These are phyloP conservation scores for Lacanobia oleracea DNA, from an alignment of 2,888 invertebrate species.

Conservation along the genomic window DNA sequence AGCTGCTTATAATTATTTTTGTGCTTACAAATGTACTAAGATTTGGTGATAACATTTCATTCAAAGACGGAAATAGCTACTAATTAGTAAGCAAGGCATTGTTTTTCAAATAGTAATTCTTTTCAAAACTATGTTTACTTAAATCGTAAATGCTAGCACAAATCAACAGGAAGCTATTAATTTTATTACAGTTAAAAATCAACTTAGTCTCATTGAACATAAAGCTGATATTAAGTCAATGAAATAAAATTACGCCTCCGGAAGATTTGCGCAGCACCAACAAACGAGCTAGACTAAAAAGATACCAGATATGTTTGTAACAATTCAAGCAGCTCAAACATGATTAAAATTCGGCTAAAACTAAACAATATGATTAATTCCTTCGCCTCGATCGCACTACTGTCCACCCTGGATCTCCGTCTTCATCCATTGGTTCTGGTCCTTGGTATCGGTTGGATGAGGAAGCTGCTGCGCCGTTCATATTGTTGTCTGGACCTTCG, in stretches of 20 bases:
- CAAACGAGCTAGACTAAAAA: slow-evolving; percentile 6
- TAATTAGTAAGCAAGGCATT: background rate
- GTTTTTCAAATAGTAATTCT: slow-evolving; percentile 1
- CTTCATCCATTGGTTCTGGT: slow-evolving; percentile 85
- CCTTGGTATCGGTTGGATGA: slow-evolving; percentile 71
- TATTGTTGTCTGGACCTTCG: slow-evolving; percentile 76
- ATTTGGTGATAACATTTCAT: background rate
- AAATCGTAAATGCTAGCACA: background rate
- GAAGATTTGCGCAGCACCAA: background rate
- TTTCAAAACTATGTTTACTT: slow-evolving; percentile 7
- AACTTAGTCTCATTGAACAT: background rate
- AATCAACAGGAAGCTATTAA: background rate
- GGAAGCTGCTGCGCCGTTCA: slow-evolving; percentile 70
- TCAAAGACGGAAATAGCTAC: background rate
- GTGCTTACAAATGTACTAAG: background rate
- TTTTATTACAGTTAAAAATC: background rate
- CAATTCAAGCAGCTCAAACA: slow-evolving; percentile 50
- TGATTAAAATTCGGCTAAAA: slow-evolving; percentile 33
- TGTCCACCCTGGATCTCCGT: slow-evolving; percentile 93
- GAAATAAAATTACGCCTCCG: background rate
- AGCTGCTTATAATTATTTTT: slow-evolving; percentile 47
- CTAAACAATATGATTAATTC: slow-evolving; percentile 79
- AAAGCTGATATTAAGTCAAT: background rate
- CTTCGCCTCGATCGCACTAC: slow-evolving; percentile 90
- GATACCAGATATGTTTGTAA: slow-evolving; percentile 42